Evolutionary conservation across 2,888 invertebrate species (phyloP).

Genomic region (Xylota sylvarum): DNA sequence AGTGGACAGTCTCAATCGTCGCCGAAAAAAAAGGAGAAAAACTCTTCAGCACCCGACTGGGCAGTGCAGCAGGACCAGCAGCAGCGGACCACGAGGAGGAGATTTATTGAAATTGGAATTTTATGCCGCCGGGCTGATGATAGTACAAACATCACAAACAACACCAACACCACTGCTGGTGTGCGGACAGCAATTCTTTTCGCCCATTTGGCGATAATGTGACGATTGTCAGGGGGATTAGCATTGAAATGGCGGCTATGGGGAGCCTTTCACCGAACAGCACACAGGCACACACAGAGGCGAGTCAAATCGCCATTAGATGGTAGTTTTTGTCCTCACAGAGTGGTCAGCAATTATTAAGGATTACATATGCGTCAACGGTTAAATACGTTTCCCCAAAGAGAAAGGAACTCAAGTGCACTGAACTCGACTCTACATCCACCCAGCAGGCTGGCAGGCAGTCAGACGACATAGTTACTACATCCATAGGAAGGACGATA

Average conservation of each 20-base stretch:
- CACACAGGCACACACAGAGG: not conserved
- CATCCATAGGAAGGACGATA: not conserved
- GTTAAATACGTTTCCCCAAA: not conserved
- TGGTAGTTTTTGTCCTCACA: not conserved
- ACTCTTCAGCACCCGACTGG: not conserved
- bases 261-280: not conserved
- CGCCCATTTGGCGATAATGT: constrained; percentile 56
- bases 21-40: not conserved
- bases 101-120: constrained; percentile 60
- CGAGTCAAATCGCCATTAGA: constrained; percentile 23
- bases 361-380: constrained; percentile 1
- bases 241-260: constrained; percentile 40
- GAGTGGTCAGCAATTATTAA: not conserved
- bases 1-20: constrained; percentile 30
- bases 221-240: constrained; percentile 62
- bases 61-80: too few species aligned
- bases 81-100: not conserved
- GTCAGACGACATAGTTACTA: constrained; percentile 5
- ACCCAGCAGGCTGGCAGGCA: constrained; percentile 5
- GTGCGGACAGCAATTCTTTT: constrained; percentile 41
- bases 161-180: constrained; percentile 10
- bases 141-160: constrained; percentile 37
- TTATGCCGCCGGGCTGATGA: constrained; percentile 44
- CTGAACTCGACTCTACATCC: constrained; percentile 20
- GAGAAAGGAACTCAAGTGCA: constrained; percentile 18